phyloP scores from a whole-genome alignment of 1,140 invertebrate species.

The Ylistrum balloti region DNA sequence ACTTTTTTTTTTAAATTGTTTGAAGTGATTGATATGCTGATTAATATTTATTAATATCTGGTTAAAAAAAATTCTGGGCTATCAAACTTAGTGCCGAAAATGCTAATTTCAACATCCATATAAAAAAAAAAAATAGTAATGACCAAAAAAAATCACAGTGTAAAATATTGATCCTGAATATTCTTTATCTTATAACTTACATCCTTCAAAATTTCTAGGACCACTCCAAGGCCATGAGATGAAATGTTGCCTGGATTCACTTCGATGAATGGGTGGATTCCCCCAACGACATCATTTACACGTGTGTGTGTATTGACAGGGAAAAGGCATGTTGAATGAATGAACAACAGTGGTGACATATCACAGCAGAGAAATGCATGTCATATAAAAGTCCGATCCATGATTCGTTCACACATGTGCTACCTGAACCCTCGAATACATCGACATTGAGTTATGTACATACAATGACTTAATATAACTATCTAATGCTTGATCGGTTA shows the following conservation, averaged over 20 bases:
- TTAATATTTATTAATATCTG: no score
- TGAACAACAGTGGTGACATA: neutral
- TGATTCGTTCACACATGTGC: neutral
- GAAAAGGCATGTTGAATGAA: neutral
- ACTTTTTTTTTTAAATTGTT: no score
- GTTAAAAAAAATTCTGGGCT: no score
- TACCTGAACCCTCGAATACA: constrained; percentile 2
- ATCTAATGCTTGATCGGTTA: neutral
- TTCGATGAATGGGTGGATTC: neutral
- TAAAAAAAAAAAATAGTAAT: no score
- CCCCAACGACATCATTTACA: neutral
- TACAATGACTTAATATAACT: neutral
- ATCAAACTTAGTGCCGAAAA: no score
- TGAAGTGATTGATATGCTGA: no score
- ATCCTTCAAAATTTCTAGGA: neutral
- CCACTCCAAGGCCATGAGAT: neutral
- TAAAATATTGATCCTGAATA: no score
- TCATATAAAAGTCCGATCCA: no score
- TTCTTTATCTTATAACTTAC: neutral
- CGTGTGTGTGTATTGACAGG: neutral
- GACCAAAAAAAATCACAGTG: no score
- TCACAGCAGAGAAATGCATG: no score
- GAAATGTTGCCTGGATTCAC: neutral
- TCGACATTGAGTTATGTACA: neutral
- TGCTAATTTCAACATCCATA: no score